Evolutionary conservation across 2,113 vertebrate genomes (phyloP), one percentile per base, ranked within the genome.

Genomic region (Notechis scutatus): DNA sequence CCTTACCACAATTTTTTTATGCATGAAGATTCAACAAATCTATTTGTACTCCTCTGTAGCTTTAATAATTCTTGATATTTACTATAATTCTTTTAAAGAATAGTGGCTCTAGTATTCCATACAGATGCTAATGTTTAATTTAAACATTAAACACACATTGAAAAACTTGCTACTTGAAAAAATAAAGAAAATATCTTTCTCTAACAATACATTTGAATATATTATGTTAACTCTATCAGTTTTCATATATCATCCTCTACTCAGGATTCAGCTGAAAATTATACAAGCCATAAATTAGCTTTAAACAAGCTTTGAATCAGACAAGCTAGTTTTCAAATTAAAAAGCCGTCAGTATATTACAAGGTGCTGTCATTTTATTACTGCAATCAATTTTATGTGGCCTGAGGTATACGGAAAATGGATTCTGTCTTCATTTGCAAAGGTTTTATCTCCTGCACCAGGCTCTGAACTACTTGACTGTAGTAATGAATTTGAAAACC

Each of bases 371-470:
- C 98, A 98, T 98, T 99, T 98, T 99, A 99, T 98, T 98, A 98
- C 97, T 95, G 96, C 97, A 98, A 99, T 99, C 98, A 98, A 98
- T 98, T 98, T 96, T 96, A 94, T 89, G 93, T 97, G 97, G 97
- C 98, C 97, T 87, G 95, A 97, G 96, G 97, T 97, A 96, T 96
- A 97, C 97, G 97, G 92, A 96, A 97, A 97, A 97, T 97, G 98
- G 97, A 98, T 96, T 97, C 97, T 96, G 97, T 98, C 97, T 97
- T 97, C 97, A 98, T 98, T 97, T 98, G 97, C 97, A 95, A 81
- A 96, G 96, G 97, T 98, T 98, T 99, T 99, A 99, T 99, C 98
- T 98, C 96, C 96, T 96, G 92, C 81, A 96, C 96, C 98, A 99
- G 98, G 97, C 98, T 96, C 93, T 93, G 97, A 97, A 98, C 89